Percentiles rank a stretch among this genome's conserved stretches.
These are phyloP conservation scores for Oenanthe melanoleuca DNA, from an alignment of 2,113 vertebrate genomes.

Conservation along the genomic window DNA sequence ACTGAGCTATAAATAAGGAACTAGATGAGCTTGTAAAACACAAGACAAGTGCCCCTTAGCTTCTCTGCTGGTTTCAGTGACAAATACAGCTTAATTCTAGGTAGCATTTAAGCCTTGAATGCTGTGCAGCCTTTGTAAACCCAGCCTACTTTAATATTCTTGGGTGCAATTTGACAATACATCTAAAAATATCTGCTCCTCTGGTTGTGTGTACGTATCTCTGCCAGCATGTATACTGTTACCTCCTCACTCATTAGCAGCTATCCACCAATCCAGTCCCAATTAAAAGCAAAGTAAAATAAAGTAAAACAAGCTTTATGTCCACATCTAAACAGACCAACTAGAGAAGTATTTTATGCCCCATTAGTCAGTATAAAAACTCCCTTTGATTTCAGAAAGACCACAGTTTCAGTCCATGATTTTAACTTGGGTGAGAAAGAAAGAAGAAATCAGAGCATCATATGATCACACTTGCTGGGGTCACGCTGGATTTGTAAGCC, in stretches of 20 bases:
- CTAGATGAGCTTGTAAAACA: constrained; percentile 34
- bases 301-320: neutral
- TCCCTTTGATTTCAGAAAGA: neutral
- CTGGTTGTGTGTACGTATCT: neutral
- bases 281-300: neutral
- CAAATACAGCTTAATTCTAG: neutral
- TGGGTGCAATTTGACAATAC: constrained; percentile 22
- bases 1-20: constrained; percentile 41
- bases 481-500: neutral
- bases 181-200: constrained; percentile 21
- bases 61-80: neutral
- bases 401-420: neutral
- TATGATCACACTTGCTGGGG: neutral
- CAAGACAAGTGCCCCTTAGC: neutral
- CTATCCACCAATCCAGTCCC: neutral
- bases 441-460: neutral
- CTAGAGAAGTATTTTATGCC: neutral
- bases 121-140: neutral
- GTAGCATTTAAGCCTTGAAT: neutral
- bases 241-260: neutral
- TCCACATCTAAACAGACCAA: neutral
- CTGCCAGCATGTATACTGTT: neutral
- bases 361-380: neutral
- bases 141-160: neutral
- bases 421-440: neutral